Evolutionary conservation across 37 sponge, comb jelly and placozoan genomes (phyloP), one percentile per base, ranked within the genome.

Genomic region (Ianthella basta): DNA sequence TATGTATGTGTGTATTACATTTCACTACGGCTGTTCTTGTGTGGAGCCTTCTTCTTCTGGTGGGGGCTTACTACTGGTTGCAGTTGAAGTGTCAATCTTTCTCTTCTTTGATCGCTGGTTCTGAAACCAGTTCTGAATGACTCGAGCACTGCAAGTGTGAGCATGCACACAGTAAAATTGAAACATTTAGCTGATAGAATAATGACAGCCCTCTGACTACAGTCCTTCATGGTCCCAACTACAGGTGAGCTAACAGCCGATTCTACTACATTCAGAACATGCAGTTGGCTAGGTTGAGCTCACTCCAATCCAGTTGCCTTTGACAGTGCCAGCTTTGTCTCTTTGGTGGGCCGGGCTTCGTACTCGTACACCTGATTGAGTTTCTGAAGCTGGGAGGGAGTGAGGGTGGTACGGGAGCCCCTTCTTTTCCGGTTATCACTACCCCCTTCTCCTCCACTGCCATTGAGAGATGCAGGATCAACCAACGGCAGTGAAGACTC

Each of bases 81-180:
- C 38, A 25, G 6, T 72, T 2, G 34, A 36, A 10, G 24, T 33
- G 75, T n/a, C 23, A 32, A 32, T 23, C 59, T 29, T 70, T 69
- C 91, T 87, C 66, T 94, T 92, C 72, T 95, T 95, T 4, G 95
- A 95, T 20, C 95, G 74, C 21, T 89, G 84, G 77, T 97, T 97
- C 80, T 97, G 97, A 64, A 97, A 97, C 97, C 97, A 97, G 40
- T 94, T 94, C 75, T 97, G 97, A 30, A 97, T 94, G 40, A 89
- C 90, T 77, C 84, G 56, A 39, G 36, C 84, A 82, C 63, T 77
- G 41, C 21, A 79, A 29, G 6, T 44, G 50, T 44, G 6, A 44
- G 50, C 50, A 44, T 44, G 50, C 8, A 8, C 8, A 44, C 50
- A n/a, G n/a, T n/a, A n/a, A n/a, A n/a, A n/a, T n/a, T n/a, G n/a